These are phyloP conservation scores for Leptosomus discolor DNA, from an alignment of 2,113 vertebrate species.

Conservation along the genomic window DNA sequence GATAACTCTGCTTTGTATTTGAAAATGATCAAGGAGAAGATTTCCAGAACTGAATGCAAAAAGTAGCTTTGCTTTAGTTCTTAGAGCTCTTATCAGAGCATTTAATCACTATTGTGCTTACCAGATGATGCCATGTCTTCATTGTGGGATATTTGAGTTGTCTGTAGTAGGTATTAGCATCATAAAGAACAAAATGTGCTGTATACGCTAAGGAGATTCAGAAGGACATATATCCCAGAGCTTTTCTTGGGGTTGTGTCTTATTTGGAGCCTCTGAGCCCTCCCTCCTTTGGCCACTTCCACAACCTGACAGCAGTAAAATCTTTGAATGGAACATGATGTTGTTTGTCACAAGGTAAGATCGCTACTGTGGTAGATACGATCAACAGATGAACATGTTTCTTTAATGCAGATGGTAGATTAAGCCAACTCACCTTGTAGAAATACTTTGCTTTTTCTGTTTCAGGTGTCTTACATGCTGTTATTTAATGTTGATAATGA, in stretches of 20 bases:
- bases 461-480: background rate
- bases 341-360: background rate
- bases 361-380: background rate
- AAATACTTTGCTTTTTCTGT: background rate
- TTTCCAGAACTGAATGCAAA: background rate
- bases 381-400: background rate
- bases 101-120: background rate
- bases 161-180: background rate
- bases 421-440: background rate
- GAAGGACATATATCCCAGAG: background rate
- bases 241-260: rapidly evolving
- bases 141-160: background rate
- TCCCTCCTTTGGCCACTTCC: background rate
- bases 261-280: background rate
- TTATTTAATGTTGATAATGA: background rate
- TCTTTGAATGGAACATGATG: rapidly evolving
- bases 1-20: background rate
- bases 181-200: background rate
- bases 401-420: background rate
- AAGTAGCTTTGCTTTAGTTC: background rate
- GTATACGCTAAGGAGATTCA: background rate
- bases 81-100: background rate
- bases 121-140: background rate
- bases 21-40: background rate
- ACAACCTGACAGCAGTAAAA: background rate